Evolutionary conservation across 30 jellyfish, hydroid and myxozoan genomes (phyloP).

Genomic region (Turritopsis rubra): DNA sequence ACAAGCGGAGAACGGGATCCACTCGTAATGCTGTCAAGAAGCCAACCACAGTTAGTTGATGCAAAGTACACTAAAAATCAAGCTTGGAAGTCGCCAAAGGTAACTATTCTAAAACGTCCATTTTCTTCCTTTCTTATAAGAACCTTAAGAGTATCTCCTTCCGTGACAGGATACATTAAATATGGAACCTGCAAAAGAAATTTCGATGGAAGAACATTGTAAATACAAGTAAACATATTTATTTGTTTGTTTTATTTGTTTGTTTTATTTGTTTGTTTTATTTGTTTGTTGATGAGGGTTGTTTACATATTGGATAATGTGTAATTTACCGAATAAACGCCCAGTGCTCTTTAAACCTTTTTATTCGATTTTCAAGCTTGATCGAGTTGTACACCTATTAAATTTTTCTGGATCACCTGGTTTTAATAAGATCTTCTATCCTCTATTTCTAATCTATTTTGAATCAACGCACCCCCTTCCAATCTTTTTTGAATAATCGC

Average conservation of each 20-base stretch:
- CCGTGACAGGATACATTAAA: constrained; percentile 55
- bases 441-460: too few relatives aligned
- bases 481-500: too few relatives aligned
- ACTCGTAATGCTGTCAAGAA: constrained; percentile 56
- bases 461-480: too few relatives aligned
- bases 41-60: constrained; percentile 55
- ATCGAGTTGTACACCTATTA: too few relatives aligned
- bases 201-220: constrained; percentile 84
- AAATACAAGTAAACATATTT: constrained; percentile 63
- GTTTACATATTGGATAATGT: too few relatives aligned
- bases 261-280: not conserved
- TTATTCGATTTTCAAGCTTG: not conserved
- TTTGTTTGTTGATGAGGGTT: not conserved
- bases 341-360: not conserved
- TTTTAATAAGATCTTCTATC: too few relatives aligned
- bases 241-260: not conserved
- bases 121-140: too few relatives aligned
- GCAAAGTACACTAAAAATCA: constrained; percentile 85
- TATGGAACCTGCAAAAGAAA: constrained; percentile 67
- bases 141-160: too few relatives aligned
- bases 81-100: constrained; percentile 70
- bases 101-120: not conserved
- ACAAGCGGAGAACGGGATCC: constrained; percentile 82
- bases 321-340: not conserved
- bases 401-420: too few relatives aligned